Evolutionary conservation across 2,888 invertebrate genomes (phyloP), one percentile per base, ranked within the genome.

Genomic region (Clivina fossor): DNA sequence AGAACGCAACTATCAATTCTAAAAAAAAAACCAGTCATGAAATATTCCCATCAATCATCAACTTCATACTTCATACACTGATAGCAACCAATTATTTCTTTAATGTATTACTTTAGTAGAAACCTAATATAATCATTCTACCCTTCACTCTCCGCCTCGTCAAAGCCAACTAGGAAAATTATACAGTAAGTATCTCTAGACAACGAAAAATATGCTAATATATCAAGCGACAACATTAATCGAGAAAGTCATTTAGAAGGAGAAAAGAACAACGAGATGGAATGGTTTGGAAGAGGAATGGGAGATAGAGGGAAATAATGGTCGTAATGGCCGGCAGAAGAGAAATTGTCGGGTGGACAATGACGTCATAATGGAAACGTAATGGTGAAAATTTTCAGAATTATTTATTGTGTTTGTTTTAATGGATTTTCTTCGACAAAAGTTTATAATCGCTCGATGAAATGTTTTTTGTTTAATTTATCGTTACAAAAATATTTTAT

Each of bases 161-260:
- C n/a, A n/a, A n/a, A 51, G 51, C 43, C n/a, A n/a, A n/a, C n/a
- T n/a, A n/a, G 43, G 51, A 51, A 51, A 51, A 51, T 51, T 51
- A 51, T 51, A 51, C 40, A 24, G 24, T 20, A 51, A 51, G 51
- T 51, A 43, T 51, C 51, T 32, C 43, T 33, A 22, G 51, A 51
- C 51, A 51, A 51, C 41, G 43, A 51, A 51, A 51, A 51, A 51
- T 51, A 51, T 51, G 51, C 51, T 51, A 51, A 51, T 51, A 51
- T 51, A 51, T 51, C 51, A 43, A n/a, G n/a, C n/a, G n/a, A n/a
- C n/a, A n/a, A 41, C 30, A 43, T 33, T 51, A 51, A 51, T 51
- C 51, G 51, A 41, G 51, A 33, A 51, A 51, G 51, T 51, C 51
- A 43, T 51, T 51, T 51, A 43, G n/a, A n/a, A n/a, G n/a, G n/a